Percentiles rank a stretch among this genome's conserved stretches.
Evolutionary conservation across 2,797 vertebrate species (phyloP).

Genomic region (Falco novaeseelandiae): DNA sequence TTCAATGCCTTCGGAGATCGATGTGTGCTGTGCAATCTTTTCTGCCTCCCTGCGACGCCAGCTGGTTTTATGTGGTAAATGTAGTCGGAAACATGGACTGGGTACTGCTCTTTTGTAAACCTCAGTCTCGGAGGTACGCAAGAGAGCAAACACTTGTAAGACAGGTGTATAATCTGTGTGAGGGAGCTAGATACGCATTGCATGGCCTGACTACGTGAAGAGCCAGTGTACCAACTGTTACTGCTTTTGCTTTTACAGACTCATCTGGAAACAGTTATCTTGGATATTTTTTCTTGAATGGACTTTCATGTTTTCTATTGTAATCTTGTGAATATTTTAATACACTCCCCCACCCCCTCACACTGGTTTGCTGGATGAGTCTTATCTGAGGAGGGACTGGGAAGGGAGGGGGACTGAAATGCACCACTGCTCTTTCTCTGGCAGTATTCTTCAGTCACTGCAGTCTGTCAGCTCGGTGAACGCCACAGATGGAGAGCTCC

Average conservation of each 20-base stretch:
- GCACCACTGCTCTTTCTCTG: background rate
- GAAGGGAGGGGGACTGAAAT: background rate
- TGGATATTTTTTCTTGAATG: slow-evolving; percentile 63
- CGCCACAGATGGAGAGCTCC: background rate
- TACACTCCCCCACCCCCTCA: slow-evolving; percentile 44
- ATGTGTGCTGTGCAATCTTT: slow-evolving; percentile 28
- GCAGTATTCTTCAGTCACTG: background rate
- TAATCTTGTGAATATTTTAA: slow-evolving; percentile 77
- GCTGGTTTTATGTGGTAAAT: background rate
- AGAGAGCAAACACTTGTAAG: slow-evolving; percentile 56
- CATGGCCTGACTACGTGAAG: slow-evolving; percentile 1
- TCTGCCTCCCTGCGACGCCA: slow-evolving; percentile 25
- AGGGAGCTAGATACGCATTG: slow-evolving; percentile 29
- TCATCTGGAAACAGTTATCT: slow-evolving; percentile 46
- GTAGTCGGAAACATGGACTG: background rate
- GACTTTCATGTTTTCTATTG: slow-evolving; percentile 70
- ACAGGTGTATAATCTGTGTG: slow-evolving; percentile 56
- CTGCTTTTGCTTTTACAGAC: slow-evolving; percentile 54
- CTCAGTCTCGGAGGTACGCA: slow-evolving; percentile 12
- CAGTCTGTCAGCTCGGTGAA: background rate
- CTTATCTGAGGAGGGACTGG: background rate
- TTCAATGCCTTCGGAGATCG: slow-evolving; percentile 41
- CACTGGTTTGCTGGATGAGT: slow-evolving; percentile 35
- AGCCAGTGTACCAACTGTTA: slow-evolving; percentile 13
- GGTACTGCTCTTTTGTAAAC: background rate